Base-by-base conservation (phyloP, 2,113 vertebrate genomes). In the Taurulus bubalis region DNA sequence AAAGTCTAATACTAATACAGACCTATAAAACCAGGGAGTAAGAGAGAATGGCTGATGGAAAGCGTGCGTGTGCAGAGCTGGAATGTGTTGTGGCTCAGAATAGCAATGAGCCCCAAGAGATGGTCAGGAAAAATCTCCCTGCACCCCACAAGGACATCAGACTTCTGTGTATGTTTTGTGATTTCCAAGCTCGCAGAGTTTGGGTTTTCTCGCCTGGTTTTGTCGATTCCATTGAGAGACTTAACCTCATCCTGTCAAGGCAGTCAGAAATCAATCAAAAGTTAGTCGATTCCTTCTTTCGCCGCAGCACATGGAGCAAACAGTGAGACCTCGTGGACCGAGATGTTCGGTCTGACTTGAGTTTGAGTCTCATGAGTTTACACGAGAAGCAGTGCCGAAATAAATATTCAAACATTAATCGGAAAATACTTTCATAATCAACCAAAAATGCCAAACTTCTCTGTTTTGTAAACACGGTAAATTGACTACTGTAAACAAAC, bases 31-130 rank as follows among this genome's bases (percentile, higher is more conserved):
- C 80, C n/a, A 11, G 40, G 11, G 60, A 18, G 38, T 32, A 2
- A 28, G 63, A 77, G 87, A 85, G 88, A 89, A 91, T 83, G 75
- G 51, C 84, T 40, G 49, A 62, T 91, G 93, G 92, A 94, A 95
- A 94, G 77, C 88, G 92, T 45, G 77, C 92, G 92, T 93, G 90
- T 87, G 87, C 88, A 78, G 83, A 91, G 85, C 80, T 71, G 91
- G 93, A 93, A 95, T 95, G 93, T 91, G 90, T 91, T 85, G 56
- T 60, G 68, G 85, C 94, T 87, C 89, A 93, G 86, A 95, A 95
- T 95, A 95, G 95, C 73, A 89, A 55, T 89, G 49, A 77, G 88
- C 83, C 88, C 86, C 80, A 45, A 80, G 88, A 93, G 91, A 92
- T 69, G n/a, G 89, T 91, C 75, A 85, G 87, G 88, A 94, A 93